phyloP scores from a whole-genome alignment of 2,797 vertebrate species.

The Huso huso region DNA sequence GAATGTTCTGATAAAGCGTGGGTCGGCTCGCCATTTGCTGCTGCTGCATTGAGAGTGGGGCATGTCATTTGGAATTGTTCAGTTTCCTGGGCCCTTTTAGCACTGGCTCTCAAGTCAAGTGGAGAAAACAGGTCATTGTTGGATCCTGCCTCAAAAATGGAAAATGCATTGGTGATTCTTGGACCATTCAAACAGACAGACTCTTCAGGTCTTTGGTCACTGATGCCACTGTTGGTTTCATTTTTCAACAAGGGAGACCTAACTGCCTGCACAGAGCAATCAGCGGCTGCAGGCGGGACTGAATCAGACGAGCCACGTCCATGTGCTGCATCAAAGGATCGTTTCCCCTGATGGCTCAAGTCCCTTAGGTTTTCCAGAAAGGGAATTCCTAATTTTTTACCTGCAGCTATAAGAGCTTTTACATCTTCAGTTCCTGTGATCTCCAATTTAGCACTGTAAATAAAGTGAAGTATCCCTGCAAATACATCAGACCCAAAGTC shows the following conservation, averaged over 20 bases:
- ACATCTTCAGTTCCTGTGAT: constrained; percentile 68
- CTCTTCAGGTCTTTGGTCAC: constrained; percentile 69
- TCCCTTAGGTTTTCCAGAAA: constrained; percentile 87
- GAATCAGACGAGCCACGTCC: constrained; percentile 18
- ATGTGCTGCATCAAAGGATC: constrained; percentile 24
- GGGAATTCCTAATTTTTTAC: constrained; percentile 89
- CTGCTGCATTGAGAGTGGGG: constrained; percentile 44
- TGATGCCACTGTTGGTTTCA: constrained; percentile 46
- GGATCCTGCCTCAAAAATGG: constrained; percentile 83
- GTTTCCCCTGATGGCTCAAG: constrained; percentile 42
- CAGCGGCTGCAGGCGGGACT: constrained; percentile 33
- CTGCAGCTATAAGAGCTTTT: constrained; percentile 76
- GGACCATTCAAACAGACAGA: constrained; percentile 74
- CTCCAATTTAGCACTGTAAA: constrained; percentile 88
- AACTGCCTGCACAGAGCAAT: constrained; percentile 42
- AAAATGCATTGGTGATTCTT: constrained; percentile 95
- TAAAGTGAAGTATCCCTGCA: constrained; percentile 91
- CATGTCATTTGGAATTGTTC: constrained; percentile 47
- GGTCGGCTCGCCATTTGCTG: constrained; percentile 62
- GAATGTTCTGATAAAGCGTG: constrained; percentile 88
- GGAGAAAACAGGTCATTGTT: constrained; percentile 79
- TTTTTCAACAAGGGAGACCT: constrained; percentile 57
- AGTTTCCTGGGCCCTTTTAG: constrained; percentile 67
- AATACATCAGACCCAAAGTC: constrained; percentile 96
- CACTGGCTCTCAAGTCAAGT: constrained; percentile 65